Conservation (phyloP, 2,888 invertebrate genomes). For the Tortricodes alternella region DNA sequence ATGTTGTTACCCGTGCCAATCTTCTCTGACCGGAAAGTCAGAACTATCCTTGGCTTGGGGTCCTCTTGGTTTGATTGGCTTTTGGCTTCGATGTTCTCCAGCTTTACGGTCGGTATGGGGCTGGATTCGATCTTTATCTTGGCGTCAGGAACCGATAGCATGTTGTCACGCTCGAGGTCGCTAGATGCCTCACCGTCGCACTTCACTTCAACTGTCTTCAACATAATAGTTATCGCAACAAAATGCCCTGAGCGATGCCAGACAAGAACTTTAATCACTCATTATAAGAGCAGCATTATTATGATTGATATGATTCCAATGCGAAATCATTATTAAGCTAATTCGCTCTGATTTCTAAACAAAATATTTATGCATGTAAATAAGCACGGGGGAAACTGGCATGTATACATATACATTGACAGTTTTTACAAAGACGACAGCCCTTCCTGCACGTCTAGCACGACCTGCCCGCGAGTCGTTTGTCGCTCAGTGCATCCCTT, state of each 20-base stretch:
- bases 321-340: too few relatives aligned
- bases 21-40: slow-evolving; percentile 85
- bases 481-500: too few relatives aligned
- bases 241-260: neutral
- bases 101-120: slow-evolving; percentile 47
- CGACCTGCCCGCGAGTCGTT: too few relatives aligned
- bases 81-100: slow-evolving; percentile 57
- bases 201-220: slow-evolving; percentile 15
- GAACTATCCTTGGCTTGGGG: slow-evolving; percentile 83
- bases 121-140: slow-evolving; percentile 63
- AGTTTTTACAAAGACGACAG: too few relatives aligned
- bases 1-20: slow-evolving; percentile 78
- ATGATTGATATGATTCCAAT: too few relatives aligned
- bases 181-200: slow-evolving; percentile 7
- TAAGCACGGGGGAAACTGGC: too few relatives aligned
- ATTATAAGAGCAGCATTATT: too few relatives aligned
- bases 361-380: too few relatives aligned
- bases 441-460: too few relatives aligned
- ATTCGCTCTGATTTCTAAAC: too few relatives aligned
- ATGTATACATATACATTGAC: too few relatives aligned
- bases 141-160: slow-evolving; percentile 63
- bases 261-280: neutral
- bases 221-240: slow-evolving; percentile 19
- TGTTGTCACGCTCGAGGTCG: slow-evolving; percentile 45
- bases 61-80: slow-evolving; percentile 59